phyloP scores from a whole-genome alignment of 2,888 invertebrate genomes.

The Melanostoma mellinum region DNA sequence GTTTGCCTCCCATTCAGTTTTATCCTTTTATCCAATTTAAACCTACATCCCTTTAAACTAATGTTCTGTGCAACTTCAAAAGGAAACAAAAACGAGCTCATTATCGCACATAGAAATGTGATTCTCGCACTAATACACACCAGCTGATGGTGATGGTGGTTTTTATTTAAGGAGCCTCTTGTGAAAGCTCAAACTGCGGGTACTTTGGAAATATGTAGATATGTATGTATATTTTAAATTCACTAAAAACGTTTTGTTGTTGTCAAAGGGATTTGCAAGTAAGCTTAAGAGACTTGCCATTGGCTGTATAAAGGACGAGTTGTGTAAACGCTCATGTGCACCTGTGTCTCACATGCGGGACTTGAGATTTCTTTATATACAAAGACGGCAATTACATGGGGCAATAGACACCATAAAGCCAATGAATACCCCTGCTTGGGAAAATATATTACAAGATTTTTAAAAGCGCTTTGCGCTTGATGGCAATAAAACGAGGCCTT shows the following conservation, averaged over 20 bases:
- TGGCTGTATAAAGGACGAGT: neutral
- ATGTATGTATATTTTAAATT: slow-evolving; percentile 35
- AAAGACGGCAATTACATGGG: slow-evolving; percentile 6
- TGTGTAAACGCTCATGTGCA: slow-evolving; percentile 2
- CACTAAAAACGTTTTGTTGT: slow-evolving; percentile 42
- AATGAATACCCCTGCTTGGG: slow-evolving; percentile 33
- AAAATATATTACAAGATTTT: slow-evolving; percentile 49
- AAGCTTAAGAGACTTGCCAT: slow-evolving; percentile 23
- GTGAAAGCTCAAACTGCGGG: slow-evolving; percentile 43
- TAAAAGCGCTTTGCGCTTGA: slow-evolving; percentile 18
- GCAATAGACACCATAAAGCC: slow-evolving; percentile 22
- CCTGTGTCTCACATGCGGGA: slow-evolving; percentile 25
- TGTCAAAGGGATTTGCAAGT: slow-evolving; percentile 37
- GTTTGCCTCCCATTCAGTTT: too few species aligned
- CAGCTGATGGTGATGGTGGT: too few species aligned
- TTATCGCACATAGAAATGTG: too few species aligned
- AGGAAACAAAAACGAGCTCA: too few species aligned
- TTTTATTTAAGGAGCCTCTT: neutral
- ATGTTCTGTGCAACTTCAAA: too few species aligned
- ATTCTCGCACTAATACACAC: too few species aligned
- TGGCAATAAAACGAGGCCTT: too few species aligned
- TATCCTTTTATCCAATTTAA: too few species aligned
- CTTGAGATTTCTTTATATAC: slow-evolving; percentile 18
- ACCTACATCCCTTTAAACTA: too few species aligned
- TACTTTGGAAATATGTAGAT: slow-evolving; percentile 41